Base-by-base conservation (phyloP, 2,888 invertebrate genomes). In the Cryptus armator region DNA sequence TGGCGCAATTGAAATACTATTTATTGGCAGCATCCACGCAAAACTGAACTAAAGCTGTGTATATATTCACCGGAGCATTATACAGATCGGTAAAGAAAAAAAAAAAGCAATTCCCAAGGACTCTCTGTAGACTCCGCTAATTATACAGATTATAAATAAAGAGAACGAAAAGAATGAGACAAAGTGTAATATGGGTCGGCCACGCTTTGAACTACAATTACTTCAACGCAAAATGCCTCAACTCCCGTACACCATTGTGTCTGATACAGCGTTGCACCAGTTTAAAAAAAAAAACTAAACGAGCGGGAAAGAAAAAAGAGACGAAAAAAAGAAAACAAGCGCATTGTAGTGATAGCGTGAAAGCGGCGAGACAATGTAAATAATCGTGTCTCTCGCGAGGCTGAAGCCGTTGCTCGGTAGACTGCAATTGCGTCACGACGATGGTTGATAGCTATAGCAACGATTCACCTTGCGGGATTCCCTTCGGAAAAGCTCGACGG, bases 401-500 rank as follows among this genome's bases (percentile, higher is more conserved):
- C 64, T 56, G 71, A 51, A 48, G 76, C 37, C 71, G 16, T 67
- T 56, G 46, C 51, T 7, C 32, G n/a, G 16, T 53, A 32, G 70
- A 32, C 70, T 32, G 70, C 12, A 51, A 16, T 29, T 24, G 71
- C 43, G 56, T 72, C 76, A 62, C 53, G 53, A 51, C 79, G 70
- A 62, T 43, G 70, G 19, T 16, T 51, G 56, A 51, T 48, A 66
- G 48, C 32, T 53, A 64, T 56, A 80, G 71, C 71, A 76, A 80
- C 66, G 75, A 81, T 84, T 81, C 76, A n/a, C 62, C 67, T 66
- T 72, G 51, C 59, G 85, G 86, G 84, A 87, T 87, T 89, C 88
- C 89, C 84, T 67, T 77, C 80, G 86, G 89, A 85, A 89, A 88
- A 84, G 83, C 83, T 64, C 71, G 51, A 64, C 84, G 85, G 76